phyloP scores from a whole-genome alignment of 2,113 vertebrate genomes.

The Corythornis madagascariensis region DNA sequence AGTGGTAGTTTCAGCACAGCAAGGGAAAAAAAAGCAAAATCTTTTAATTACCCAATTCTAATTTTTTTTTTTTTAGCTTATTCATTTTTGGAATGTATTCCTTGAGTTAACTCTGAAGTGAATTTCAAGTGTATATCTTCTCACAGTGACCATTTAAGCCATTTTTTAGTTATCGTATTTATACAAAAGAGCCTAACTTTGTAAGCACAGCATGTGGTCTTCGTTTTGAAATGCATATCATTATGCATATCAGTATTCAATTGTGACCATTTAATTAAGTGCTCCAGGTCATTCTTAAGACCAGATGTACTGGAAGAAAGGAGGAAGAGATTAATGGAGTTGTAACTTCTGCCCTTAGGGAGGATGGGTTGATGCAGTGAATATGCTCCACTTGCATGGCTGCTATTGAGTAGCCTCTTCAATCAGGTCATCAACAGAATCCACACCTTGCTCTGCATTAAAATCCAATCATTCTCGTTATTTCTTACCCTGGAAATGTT shows the following conservation, averaged over 20 bases:
- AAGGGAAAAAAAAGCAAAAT: not conserved
- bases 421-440: not conserved
- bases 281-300: not conserved
- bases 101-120: not conserved
- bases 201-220: not conserved
- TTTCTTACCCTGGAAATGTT: not conserved
- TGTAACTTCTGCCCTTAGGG: not conserved
- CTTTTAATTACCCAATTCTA: not conserved
- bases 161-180: not conserved
- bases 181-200: not conserved
- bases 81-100: not conserved
- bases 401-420: not conserved
- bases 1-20: not conserved
- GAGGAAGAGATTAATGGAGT: not conserved
- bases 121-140: not conserved
- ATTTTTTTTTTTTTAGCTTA: not conserved
- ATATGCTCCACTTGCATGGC: not conserved
- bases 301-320: not conserved
- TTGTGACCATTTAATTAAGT: slow-evolving; percentile 8
- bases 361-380: not conserved
- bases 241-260: not conserved
- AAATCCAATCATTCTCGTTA: not conserved
- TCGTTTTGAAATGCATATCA: not conserved
- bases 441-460: not conserved
- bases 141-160: not conserved